Conservation (phyloP, 2,888 invertebrate genomes). For the Venustoraphidia nigricollis region DNA sequence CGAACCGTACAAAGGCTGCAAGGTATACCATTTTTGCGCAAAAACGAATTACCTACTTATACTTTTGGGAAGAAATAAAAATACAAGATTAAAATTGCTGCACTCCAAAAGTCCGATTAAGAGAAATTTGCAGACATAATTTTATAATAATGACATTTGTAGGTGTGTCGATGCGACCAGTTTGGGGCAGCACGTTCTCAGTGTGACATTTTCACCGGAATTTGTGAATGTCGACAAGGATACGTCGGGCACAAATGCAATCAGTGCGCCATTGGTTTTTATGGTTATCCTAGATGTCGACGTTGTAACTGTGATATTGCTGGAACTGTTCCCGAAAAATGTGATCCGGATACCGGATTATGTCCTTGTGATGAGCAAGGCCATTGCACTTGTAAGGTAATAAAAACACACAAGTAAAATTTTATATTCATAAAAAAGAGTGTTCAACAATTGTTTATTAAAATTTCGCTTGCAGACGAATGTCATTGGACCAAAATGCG, state of each 20-base stretch:
- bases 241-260: slow-evolving; percentile 67
- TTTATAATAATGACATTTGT: slow-evolving; percentile 8
- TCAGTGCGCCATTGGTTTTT: slow-evolving; percentile 70
- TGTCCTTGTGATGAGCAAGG: slow-evolving; percentile 63
- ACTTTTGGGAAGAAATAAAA: too few relatives aligned
- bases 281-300: slow-evolving; percentile 76
- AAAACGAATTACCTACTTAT: too few relatives aligned
- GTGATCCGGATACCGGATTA: slow-evolving; percentile 29
- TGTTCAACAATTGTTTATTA: neutral
- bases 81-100: too few relatives aligned
- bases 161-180: slow-evolving; percentile 57
- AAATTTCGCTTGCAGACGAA: slow-evolving; percentile 48
- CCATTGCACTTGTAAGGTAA: slow-evolving; percentile 79
- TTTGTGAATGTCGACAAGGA: slow-evolving; percentile 62
- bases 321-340: slow-evolving; percentile 41
- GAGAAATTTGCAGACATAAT: too few relatives aligned
- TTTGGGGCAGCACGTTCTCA: slow-evolving; percentile 51
- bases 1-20: slow-evolving; percentile 64
- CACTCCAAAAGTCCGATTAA: too few relatives aligned
- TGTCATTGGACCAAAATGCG: slow-evolving; percentile 72
- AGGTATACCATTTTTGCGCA: slow-evolving; percentile 25
- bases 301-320: slow-evolving; percentile 68
- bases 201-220: slow-evolving; percentile 49
- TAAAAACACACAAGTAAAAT: slow-evolving; percentile 1
- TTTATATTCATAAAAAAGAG: neutral